Conservation (phyloP, 2,113 vertebrate species). For the Rhombomys opimus region DNA sequence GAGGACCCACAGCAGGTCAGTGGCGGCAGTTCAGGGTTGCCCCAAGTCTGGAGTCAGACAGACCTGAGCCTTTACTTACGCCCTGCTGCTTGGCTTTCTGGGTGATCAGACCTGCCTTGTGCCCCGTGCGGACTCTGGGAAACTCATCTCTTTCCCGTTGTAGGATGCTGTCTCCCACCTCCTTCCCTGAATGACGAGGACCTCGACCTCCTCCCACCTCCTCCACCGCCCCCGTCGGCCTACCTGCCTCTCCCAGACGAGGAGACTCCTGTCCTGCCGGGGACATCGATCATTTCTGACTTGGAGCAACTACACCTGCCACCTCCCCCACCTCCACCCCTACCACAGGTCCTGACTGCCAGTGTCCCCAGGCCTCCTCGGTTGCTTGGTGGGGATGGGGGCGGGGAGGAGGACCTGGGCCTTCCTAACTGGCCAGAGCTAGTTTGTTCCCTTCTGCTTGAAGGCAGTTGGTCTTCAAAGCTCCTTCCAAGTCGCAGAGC, state of each 20-base stretch:
- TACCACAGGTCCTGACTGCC: constrained; percentile 78
- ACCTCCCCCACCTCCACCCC: constrained; percentile 15
- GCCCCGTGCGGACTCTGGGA: neutral
- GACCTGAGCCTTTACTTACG: neutral
- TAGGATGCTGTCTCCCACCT: constrained; percentile 63
- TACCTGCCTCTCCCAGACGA: constrained; percentile 42
- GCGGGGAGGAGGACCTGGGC: fast-evolving
- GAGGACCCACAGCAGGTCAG: neutral
- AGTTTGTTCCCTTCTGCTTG: too few species aligned
- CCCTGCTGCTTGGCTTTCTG: neutral
- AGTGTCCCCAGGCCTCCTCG: neutral
- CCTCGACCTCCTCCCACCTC: constrained; percentile 70
- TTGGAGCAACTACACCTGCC: constrained; percentile 82
- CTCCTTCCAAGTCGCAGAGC: neutral
- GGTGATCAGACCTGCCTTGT: neutral
- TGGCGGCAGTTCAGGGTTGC: neutral
- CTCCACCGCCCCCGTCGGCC: constrained; percentile 38
- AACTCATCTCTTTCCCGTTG: neutral
- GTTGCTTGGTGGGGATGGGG: neutral
- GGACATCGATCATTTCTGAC: constrained; percentile 53
- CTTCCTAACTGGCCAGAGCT: too few species aligned
- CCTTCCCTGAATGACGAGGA: constrained; percentile 2
- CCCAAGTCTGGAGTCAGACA: neutral
- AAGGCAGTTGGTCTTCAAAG: neutral
- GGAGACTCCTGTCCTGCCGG: fast-evolving